Evolutionary conservation across 2,113 vertebrate genomes (phyloP), one percentile per base, ranked within the genome.

Genomic region (Spea bombifrons): DNA sequence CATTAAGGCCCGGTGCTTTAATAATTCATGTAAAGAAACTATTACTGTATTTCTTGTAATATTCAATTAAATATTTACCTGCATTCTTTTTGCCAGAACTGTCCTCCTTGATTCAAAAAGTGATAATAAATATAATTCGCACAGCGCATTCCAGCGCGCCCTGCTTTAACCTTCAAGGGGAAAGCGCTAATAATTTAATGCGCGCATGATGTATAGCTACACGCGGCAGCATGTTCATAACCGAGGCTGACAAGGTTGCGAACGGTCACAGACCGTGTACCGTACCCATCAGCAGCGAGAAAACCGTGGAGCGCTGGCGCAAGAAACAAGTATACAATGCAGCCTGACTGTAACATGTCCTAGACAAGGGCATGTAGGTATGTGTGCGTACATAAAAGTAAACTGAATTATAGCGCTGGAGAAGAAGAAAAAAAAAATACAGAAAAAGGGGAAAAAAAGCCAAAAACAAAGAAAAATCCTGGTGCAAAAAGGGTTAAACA

Each of bases 11-110:
- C 73, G 4, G 45, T 66, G 81, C 30, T 15, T 66, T 73, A 92
- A 94, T 92, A 89, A 92, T 91, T 90, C 86, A 92, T 77, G 47
- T 46, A 76, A 0, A 0, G 13, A 75, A 83, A 81, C 69, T 81
- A 63, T 64, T 64, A 47, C 69, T 53, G 61, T 55, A 81, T 83
- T 86, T 86, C 80, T 81, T 59, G 86, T 73, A 83, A 80, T 80
- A 83, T 77, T 78, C 71, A 83, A 83, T 91, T 86, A 90, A 91
- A 89, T 89, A 93, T 89, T 90, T 87, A 88, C 70, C 65, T 17
- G n/a, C 70, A 82, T 85, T 57, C n/a, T 50, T 64, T 66, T 82
- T 79, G 80, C 57, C 69, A 85, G 30, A 69, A 66, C 67, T 85
- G 67, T 48, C 69, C 74, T 86, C 83, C 67, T 75, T 7, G 66